Evolutionary conservation across 2,113 vertebrate species (phyloP).

Genomic region (Lycocorax pyrrhopterus): DNA sequence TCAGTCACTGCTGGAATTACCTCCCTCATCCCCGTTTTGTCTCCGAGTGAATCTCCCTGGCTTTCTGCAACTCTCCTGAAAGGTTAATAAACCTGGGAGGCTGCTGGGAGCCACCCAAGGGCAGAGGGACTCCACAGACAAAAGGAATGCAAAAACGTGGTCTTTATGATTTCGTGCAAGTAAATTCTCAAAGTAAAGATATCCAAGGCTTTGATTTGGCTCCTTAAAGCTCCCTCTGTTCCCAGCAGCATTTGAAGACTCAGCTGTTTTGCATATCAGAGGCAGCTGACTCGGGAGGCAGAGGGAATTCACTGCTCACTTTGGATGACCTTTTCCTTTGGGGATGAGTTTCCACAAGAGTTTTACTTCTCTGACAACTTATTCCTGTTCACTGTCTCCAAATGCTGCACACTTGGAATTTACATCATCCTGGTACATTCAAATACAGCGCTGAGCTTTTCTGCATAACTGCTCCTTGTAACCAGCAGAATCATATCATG

Average conservation of each 20-base stretch:
- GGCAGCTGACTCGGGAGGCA: background rate
- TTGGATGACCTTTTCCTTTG: background rate
- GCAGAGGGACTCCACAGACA: background rate
- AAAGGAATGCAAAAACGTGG: background rate
- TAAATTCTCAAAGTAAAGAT: slow-evolving; percentile 2
- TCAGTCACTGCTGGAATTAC: slow-evolving; percentile 17
- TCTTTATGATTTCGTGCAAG: slow-evolving; percentile 40
- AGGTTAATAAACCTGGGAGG: slow-evolving; percentile 31
- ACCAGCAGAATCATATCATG: background rate
- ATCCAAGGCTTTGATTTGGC: slow-evolving; percentile 39
- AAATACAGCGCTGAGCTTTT: background rate
- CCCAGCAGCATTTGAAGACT: slow-evolving; percentile 31
- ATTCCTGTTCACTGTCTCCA: background rate
- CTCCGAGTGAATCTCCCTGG: background rate
- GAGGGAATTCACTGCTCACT: background rate
- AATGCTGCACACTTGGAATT: background rate
- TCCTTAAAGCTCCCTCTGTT: background rate
- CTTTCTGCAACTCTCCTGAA: background rate
- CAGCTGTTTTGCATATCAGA: slow-evolving; percentile 21
- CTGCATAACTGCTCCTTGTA: background rate
- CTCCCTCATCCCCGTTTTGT: slow-evolving; percentile 15
- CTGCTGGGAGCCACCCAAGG: slow-evolving; percentile 22
- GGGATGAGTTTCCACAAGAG: background rate
- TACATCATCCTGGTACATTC: background rate
- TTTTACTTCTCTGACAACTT: background rate